Conservation (phyloP, 1,140 invertebrate genomes). For the Scaptomyza montana region DNA sequence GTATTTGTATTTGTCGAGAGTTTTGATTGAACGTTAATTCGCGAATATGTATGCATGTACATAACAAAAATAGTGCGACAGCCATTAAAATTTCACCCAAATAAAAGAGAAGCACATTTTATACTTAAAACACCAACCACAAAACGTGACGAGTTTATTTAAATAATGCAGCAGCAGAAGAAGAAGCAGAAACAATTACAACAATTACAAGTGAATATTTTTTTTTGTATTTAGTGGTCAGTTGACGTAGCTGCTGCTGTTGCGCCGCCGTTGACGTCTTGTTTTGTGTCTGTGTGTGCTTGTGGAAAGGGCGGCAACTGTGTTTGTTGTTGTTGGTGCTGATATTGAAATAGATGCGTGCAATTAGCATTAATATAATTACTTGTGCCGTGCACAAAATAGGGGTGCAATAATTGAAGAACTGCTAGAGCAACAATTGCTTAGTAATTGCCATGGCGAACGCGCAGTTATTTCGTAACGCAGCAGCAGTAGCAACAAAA, state of each 20-base stretch:
- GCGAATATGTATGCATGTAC: conserved; percentile 1
- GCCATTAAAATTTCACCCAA: conserved; percentile 49
- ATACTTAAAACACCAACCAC: conserved; percentile 41
- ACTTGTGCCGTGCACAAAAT: conserved; percentile 52
- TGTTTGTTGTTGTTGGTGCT: conserved; percentile 18
- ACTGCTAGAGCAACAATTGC: conserved; percentile 56
- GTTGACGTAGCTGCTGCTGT: conserved; percentile 44
- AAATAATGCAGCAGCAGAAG: conserved; percentile 59
- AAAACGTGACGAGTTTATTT: conserved; percentile 76
- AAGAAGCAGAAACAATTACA: conserved; percentile 41
- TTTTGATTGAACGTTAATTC: not conserved
- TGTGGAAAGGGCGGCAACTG: conserved; percentile 49
- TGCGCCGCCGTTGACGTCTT: conserved; percentile 33
- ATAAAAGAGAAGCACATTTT: conserved; percentile 37
- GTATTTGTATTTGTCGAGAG: conserved; percentile 28
- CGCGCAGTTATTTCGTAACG: conserved; percentile 68
- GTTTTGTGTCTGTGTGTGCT: conserved; percentile 29
- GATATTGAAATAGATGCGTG: conserved; percentile 60
- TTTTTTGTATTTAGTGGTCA: conserved; percentile 40
- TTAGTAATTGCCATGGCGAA: conserved; percentile 63
- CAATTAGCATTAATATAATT: conserved; percentile 77
- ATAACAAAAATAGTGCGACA: conserved; percentile 22
- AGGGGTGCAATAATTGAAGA: conserved; percentile 55
- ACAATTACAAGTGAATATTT: conserved; percentile 70
- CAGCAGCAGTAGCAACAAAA: conserved; percentile 28